These are phyloP conservation scores for Axinella damicornis DNA, from an alignment of 37 sponge, comb jelly and placozoan genomes.

Conservation along the genomic window DNA sequence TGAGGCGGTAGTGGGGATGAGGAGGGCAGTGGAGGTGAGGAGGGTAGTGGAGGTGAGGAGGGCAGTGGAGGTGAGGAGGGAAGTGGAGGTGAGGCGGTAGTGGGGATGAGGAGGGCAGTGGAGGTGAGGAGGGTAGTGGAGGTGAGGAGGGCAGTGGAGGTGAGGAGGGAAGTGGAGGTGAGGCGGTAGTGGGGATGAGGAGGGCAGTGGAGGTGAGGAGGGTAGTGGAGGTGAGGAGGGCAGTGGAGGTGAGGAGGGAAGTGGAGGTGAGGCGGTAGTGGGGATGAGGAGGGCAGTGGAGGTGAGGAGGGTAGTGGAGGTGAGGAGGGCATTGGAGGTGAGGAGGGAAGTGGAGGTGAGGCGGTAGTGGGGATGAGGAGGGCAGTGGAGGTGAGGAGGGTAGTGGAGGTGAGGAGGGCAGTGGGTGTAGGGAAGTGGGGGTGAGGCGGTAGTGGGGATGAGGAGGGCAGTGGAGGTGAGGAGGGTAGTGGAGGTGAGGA, in stretches of 20 bases:
- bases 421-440: background rate
- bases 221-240: background rate
- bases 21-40: background rate
- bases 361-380: slow-evolving; percentile 37
- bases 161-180: background rate
- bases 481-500: too few relatives aligned
- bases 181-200: background rate
- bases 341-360: too few relatives aligned
- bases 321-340: too few relatives aligned
- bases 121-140: background rate
- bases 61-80: too few relatives aligned
- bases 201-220: slow-evolving; percentile 25
- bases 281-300: background rate
- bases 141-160: background rate
- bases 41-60: background rate
- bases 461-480: too few relatives aligned
- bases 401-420: background rate
- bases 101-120: background rate
- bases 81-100: background rate
- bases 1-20: background rate
- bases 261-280: background rate
- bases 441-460: background rate
- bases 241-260: background rate
- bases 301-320: background rate
- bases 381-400: background rate